Percentiles rank a stretch among this genome's conserved stretches.
These are phyloP conservation scores for Crenuchus spilurus DNA, from an alignment of 2,797 vertebrate species.

Conservation along the genomic window DNA sequence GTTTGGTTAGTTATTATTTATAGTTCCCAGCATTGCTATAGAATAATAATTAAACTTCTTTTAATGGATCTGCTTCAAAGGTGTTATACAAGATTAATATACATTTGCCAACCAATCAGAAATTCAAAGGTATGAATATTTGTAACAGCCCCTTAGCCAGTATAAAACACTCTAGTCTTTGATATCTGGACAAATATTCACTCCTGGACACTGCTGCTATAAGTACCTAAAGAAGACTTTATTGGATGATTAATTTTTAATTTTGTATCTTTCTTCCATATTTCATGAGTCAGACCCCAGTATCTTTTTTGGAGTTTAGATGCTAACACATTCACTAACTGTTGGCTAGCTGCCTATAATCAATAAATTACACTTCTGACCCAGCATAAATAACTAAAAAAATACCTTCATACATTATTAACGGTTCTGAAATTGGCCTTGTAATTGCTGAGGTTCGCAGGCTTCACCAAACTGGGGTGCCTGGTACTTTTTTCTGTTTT, in stretches of 20 bases:
- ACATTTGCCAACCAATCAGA: too few species aligned
- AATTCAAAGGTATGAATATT: too few species aligned
- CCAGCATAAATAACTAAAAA: conserved; percentile 9
- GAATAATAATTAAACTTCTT: too few species aligned
- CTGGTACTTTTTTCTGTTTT: too few species aligned
- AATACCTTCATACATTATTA: conserved; percentile 23
- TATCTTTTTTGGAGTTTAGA: background rate
- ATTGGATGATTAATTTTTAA: too few species aligned
- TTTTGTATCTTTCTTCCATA: background rate
- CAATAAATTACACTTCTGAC: conserved; percentile 8
- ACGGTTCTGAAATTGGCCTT: background rate
- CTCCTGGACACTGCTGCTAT: background rate
- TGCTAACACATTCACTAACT: background rate
- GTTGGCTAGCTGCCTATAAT: background rate
- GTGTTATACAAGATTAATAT: too few species aligned
- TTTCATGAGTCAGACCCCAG: background rate
- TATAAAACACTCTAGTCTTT: background rate
- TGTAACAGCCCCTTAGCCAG: background rate
- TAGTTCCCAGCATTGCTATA: too few species aligned
- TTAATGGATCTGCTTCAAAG: too few species aligned
- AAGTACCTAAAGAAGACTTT: background rate
- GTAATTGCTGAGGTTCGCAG: background rate
- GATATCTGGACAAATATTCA: too few species aligned
- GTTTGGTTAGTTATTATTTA: too few species aligned
- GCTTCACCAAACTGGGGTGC: too few species aligned